Evolutionary conservation across 2,797 vertebrate species (phyloP).

Genomic region (Sebastes vulpes): DNA sequence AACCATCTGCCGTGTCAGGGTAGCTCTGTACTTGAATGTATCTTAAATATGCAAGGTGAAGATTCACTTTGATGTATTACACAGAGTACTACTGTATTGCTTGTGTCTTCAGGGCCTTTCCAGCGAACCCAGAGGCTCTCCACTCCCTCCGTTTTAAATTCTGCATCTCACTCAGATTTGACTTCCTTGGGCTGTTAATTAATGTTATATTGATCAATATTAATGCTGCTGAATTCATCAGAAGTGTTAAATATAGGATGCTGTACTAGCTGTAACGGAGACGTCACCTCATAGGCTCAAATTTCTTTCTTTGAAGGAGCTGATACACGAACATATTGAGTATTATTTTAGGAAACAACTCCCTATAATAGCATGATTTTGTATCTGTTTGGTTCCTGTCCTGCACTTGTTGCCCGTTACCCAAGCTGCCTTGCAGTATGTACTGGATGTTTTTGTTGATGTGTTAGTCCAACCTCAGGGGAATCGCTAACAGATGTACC

Average conservation of each 20-base stretch:
- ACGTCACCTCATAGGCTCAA: neutral
- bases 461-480: constrained; percentile 26
- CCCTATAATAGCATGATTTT: neutral
- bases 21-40: neutral
- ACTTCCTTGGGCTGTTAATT: neutral
- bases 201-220: constrained; percentile 11
- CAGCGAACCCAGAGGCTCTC: neutral
- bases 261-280: neutral
- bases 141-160: neutral
- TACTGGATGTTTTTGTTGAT: constrained; percentile 49
- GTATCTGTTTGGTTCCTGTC: constrained; percentile 4
- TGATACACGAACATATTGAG: neutral
- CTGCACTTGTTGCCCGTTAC: neutral
- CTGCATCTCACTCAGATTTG: neutral
- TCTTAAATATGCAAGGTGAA: neutral
- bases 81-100: constrained; percentile 7
- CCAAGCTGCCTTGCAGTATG: constrained; percentile 40
- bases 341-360: neutral
- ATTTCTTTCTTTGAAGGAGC: neutral
- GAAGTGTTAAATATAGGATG: neutral
- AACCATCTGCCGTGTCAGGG: no score
- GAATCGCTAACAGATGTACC: constrained; percentile 60
- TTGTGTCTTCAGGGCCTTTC: neutral
- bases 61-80: constrained; percentile 33
- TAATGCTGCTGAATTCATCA: neutral